Base-by-base conservation (phyloP, 1,140 invertebrate genomes). In the Camponotus floridanus region DNA sequence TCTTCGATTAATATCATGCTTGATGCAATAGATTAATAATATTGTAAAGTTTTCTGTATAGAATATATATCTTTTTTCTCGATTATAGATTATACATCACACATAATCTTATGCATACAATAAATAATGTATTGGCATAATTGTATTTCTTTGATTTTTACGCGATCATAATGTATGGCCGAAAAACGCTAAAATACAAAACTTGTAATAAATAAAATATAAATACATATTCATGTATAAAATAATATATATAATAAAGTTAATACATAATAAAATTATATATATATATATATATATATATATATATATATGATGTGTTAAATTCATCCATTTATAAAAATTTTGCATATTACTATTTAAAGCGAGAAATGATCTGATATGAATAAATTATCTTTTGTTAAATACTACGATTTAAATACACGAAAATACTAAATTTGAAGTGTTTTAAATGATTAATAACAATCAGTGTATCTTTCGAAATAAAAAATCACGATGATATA, bases 381-480 rank as follows among this genome's bases (percentile, higher is more conserved):
- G 3, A 26, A 1, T 51, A 31, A 39, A 11, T 55, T 48, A 33
- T 74, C 11, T 39, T 1, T 61, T 39, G n/a, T 31, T 13, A 13
- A 61, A 76, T 61, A 3, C 2, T 18, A 51, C 5, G 7, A 55
- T n/a, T 57, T 13, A 6, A 15, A 61, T 2, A 26, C 9, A 3
- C 7, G 21, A 55, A 26, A 42, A 76, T 59, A 13, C 1, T 15
- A 76, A 76, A 15, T 0, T 62, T 2, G 2, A 13, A 42, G 0
- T 76, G 42, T 13, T 26, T 59, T 8, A 76, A 76, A 62, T 76
- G 61, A 62, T 42, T 76, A 71, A 36, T 9, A 36, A n/a, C 8
- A 6, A 55, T 31, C 18, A 26, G 9, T 70, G 1, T 74, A 57
- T 59, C 15, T 51, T 8, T 51, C 11, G 5, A 57, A 74, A 3